Base-by-base conservation (phyloP, 2,888 invertebrate species). In the Trachelus tabidus region DNA sequence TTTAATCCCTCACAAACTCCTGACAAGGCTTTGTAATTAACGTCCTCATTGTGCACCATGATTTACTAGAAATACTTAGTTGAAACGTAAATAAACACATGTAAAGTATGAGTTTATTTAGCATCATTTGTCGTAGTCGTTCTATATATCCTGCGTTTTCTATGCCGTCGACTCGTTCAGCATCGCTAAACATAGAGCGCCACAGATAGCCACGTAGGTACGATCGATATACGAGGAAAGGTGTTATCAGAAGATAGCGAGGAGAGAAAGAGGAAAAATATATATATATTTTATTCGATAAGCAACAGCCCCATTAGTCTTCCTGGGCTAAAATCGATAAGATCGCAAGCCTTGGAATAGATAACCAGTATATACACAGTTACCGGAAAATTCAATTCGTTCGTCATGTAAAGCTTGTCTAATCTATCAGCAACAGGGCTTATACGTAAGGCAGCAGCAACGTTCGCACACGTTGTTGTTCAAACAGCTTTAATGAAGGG, bases 141-240 rank as follows among this genome's bases (percentile, higher is more conserved):
- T 56, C 15, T 23, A 56, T 23, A 23, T 23, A 9, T 9, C 9
- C 6, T 23, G 56, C 9, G 56, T 15, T 56, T 23, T 56, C 56
- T 6, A 56, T 23, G 9, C 56, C 23, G 56, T 56, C 23, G 23
- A 23, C 56, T 56, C 9, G 23, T 56, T 56, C 56, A 56, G 56
- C 56, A 68, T 35, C 35, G 69, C 76, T 76, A 76, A 76, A 76
- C 69, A 69, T 69, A 76, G 76, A 34, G 33, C 34, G 37, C 76
- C 30, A 31, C 69, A 35, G 76, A 76, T 69, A 69, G 69, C 76
- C n/a, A 4, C 35, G 6, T 31, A 35, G 30, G 35, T 56, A 76
- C 69, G 69, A 76, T 76, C 76, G 71, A 76, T 76, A 76, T 71
- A 33, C 9, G 40, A 31, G 33, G 37, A n/a, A 34, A 34, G 33